phyloP scores from a whole-genome alignment of 2,113 vertebrate species.

The Mormyrus iriodes region DNA sequence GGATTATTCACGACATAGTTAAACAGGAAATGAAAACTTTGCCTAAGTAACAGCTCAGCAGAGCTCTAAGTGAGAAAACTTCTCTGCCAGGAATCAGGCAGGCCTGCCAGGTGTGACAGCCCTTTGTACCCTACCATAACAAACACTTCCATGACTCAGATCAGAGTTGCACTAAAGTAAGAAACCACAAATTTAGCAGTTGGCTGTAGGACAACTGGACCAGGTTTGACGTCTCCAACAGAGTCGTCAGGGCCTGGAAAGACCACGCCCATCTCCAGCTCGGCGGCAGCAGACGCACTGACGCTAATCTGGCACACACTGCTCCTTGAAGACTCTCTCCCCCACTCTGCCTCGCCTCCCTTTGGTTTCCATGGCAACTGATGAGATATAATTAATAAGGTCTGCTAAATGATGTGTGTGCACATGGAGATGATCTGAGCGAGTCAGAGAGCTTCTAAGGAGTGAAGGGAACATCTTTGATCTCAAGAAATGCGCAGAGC shows the following conservation, averaged over 20 bases:
- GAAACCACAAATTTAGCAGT: neutral
- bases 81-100: neutral
- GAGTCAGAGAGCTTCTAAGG: slow-evolving; percentile 34
- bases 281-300: slow-evolving; percentile 46
- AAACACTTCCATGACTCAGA: neutral
- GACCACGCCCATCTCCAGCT: slow-evolving; percentile 19
- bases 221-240: neutral
- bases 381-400: slow-evolving; percentile 73
- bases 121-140: neutral
- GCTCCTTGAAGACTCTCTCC: slow-evolving; percentile 53
- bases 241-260: slow-evolving; percentile 9
- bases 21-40: slow-evolving; percentile 4
- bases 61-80: neutral
- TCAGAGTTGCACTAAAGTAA: neutral
- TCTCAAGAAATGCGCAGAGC: slow-evolving; percentile 37
- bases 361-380: slow-evolving; percentile 70
- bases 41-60: neutral
- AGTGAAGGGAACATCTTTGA: slow-evolving; percentile 20
- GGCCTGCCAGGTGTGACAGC: neutral
- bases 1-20: neutral
- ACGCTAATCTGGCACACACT: slow-evolving; percentile 66
- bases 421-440: slow-evolving; percentile 47
- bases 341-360: slow-evolving; percentile 46
- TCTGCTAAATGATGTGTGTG: slow-evolving; percentile 50
- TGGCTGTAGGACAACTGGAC: neutral